Conservation (phyloP, 2,113 vertebrate genomes). For the Chaenogobius annularis region DNA sequence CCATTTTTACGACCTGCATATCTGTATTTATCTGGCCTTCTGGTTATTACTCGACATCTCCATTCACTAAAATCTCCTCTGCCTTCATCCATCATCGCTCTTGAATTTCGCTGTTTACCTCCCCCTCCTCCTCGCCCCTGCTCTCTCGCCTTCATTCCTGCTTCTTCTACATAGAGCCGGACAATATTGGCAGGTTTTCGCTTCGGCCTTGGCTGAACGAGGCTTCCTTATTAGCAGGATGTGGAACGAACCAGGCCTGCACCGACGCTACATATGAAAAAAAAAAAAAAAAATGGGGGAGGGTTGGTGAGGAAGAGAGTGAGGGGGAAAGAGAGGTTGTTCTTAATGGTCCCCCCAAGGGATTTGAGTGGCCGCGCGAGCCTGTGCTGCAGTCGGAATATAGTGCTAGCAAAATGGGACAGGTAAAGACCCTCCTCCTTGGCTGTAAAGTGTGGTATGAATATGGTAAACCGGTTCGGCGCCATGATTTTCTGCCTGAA, state of each 20-base stretch:
- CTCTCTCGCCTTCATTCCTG: slow-evolving; percentile 29
- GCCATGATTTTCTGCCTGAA: slow-evolving; percentile 75
- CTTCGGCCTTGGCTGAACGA: slow-evolving; percentile 62
- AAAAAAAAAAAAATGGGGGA: slow-evolving; percentile 42
- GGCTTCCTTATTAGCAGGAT: slow-evolving; percentile 63
- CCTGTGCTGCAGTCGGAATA: slow-evolving; percentile 47
- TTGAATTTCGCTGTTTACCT: slow-evolving; percentile 51
- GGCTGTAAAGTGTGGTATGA: slow-evolving; percentile 69
- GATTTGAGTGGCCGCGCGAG: slow-evolving; percentile 52
- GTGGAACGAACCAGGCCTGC: slow-evolving; percentile 59
- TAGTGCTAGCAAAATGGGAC: slow-evolving; percentile 69
- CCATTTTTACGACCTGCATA: neutral
- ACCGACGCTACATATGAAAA: slow-evolving; percentile 53
- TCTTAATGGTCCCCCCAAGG: slow-evolving; percentile 72
- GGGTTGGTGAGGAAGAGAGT: slow-evolving; percentile 29
- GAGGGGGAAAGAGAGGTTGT: slow-evolving; percentile 58
- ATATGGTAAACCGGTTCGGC: slow-evolving; percentile 78
- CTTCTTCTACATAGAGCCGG: slow-evolving; percentile 47
- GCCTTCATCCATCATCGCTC: slow-evolving; percentile 55
- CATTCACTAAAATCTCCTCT: neutral
- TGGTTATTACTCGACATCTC: neutral
- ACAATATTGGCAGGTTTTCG: slow-evolving; percentile 58
- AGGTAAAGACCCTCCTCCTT: slow-evolving; percentile 66
- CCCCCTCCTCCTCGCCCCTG: neutral
- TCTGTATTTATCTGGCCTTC: neutral